These are phyloP conservation scores for Ceriagrion tenellum DNA, from an alignment of 2,888 invertebrate genomes.

Conservation along the genomic window DNA sequence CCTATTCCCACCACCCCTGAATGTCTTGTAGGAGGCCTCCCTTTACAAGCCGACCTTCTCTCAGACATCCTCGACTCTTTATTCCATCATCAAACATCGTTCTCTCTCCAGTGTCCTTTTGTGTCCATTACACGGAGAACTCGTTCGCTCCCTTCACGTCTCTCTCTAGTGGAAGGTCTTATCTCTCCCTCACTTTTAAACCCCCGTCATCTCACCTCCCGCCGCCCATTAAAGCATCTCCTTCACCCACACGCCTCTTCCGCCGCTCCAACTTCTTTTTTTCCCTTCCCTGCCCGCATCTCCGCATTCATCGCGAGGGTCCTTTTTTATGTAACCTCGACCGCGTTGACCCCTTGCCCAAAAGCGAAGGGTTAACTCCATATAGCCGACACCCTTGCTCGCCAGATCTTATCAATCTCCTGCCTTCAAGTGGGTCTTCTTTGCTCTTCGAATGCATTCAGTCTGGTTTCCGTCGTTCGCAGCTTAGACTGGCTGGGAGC, in stretches of 20 bases:
- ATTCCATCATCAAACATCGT: neutral
- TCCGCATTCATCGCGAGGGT: neutral
- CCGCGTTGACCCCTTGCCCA: neutral
- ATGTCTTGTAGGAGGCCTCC: neutral
- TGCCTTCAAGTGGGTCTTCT: neutral
- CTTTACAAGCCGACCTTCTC: neutral
- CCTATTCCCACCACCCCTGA: neutral
- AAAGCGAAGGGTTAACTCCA: neutral
- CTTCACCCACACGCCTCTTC: neutral
- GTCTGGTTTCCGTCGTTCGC: neutral
- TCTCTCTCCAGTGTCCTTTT: neutral
- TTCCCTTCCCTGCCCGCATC: neutral
- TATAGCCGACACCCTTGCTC: neutral
- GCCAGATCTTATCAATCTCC: neutral
- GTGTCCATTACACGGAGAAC: neutral
- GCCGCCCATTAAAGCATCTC: neutral
- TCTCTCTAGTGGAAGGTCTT: neutral
- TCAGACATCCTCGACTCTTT: neutral
- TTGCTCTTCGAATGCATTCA: neutral
- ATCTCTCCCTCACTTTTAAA: neutral
- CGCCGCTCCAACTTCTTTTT: neutral
- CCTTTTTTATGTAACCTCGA: neutral
- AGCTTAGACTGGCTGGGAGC: neutral
- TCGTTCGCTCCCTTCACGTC: neutral
- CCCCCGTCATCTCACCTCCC: neutral